phyloP scores from a whole-genome alignment of 2,888 invertebrate species.

The Catocala sponsa region DNA sequence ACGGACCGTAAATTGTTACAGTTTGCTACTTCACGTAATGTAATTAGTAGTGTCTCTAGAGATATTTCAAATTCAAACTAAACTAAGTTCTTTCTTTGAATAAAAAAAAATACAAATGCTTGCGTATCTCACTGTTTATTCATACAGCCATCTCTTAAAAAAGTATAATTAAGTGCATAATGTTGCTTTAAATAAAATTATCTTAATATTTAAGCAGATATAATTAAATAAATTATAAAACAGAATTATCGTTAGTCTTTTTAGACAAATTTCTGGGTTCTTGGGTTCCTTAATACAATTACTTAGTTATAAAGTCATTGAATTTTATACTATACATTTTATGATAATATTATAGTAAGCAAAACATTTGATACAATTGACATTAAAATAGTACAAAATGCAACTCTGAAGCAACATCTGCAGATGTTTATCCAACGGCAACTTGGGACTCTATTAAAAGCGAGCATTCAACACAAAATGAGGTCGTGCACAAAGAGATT shows the following conservation, averaged over 20 bases:
- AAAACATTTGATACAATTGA: slow-evolving; percentile 5
- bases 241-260: neutral
- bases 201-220: neutral
- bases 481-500: slow-evolving; percentile 80
- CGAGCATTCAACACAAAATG: slow-evolving; percentile 72
- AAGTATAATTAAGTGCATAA: neutral
- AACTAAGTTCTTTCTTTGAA: too few relatives aligned
- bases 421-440: slow-evolving; percentile 64
- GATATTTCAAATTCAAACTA: too few relatives aligned
- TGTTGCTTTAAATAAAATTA: neutral
- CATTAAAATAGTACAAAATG: slow-evolving; percentile 33
- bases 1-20: slow-evolving; percentile 46
- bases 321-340: too few relatives aligned
- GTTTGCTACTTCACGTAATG: slow-evolving; percentile 47
- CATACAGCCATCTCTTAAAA: too few relatives aligned
- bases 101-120: too few relatives aligned
- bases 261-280: neutral
- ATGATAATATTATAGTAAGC: slow-evolving; percentile 20
- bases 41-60: slow-evolving; percentile 44
- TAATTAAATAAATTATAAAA: neutral
- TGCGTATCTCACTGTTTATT: too few relatives aligned
- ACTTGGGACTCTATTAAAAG: slow-evolving; percentile 63
- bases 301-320: too few relatives aligned
- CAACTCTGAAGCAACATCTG: slow-evolving; percentile 48
- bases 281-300: too few relatives aligned